Evolutionary conservation across 1,140 invertebrate genomes (phyloP).

Genomic region (Pectinophora gossypiella): DNA sequence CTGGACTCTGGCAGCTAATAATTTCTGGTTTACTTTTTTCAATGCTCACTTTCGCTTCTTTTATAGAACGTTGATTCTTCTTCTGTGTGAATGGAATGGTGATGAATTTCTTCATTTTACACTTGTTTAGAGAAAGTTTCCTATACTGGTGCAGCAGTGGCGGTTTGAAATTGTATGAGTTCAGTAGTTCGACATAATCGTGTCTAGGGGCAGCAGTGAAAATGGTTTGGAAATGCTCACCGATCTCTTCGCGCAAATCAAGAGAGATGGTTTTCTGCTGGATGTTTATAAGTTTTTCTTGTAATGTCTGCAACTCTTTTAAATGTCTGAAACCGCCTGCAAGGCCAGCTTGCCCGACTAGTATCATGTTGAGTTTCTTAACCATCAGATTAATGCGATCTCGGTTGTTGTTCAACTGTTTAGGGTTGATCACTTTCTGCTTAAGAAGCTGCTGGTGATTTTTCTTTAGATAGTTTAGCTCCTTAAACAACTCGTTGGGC

Average conservation of each 20-base stretch:
- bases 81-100: slow-evolving; percentile 12
- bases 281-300: slow-evolving; percentile 57
- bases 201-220: slow-evolving; percentile 63
- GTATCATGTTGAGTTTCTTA: slow-evolving; percentile 72
- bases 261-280: slow-evolving; percentile 54
- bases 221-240: slow-evolving; percentile 67
- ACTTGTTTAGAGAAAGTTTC: too few relatives aligned
- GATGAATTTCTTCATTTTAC: slow-evolving; percentile 17
- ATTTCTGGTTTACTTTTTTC: neutral
- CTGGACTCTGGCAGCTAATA: too few relatives aligned
- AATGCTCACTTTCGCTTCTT: neutral
- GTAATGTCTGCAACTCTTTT: slow-evolving; percentile 53
- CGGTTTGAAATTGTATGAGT: neutral
- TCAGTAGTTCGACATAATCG: slow-evolving; percentile 64
- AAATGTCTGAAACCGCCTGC: slow-evolving; percentile 67
- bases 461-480: slow-evolving; percentile 54
- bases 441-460: slow-evolving; percentile 58
- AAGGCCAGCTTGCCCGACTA: slow-evolving; percentile 75
- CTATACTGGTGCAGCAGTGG: too few relatives aligned
- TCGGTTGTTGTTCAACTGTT: slow-evolving; percentile 63
- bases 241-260: slow-evolving; percentile 64
- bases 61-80: neutral
- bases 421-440: slow-evolving; percentile 64
- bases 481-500: slow-evolving; percentile 49
- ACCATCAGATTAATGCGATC: slow-evolving; percentile 54